phyloP scores from a whole-genome alignment of 2,888 invertebrate genomes.

The Bombylius major region DNA sequence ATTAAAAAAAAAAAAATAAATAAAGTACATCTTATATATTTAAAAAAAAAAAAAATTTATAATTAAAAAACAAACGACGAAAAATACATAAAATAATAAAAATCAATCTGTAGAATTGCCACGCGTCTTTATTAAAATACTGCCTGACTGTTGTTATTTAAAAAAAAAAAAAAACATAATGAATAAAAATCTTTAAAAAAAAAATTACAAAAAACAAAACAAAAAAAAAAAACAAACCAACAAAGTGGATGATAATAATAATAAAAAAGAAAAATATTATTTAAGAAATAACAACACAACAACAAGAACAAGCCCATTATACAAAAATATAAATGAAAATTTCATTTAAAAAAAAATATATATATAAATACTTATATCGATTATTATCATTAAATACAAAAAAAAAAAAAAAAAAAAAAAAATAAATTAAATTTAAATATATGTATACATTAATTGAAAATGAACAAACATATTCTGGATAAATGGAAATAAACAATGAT shows the following conservation, averaged over 20 bases:
- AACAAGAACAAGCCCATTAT: neutral
- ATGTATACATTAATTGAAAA: neutral
- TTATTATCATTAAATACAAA: neutral
- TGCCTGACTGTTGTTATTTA: constrained; percentile 16
- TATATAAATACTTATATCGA: neutral
- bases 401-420: neutral
- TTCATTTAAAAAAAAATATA: neutral
- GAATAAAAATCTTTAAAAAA: constrained; percentile 3
- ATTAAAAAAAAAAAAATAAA: no score
- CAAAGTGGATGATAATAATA: neutral
- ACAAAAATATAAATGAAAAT: neutral
- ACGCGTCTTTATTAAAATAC: constrained; percentile 14
- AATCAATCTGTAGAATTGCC: constrained; percentile 6
- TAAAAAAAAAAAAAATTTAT: neutral
- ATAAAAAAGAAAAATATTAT: neutral
- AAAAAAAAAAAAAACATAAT: constrained; percentile 5
- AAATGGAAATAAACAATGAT: constrained; percentile 1
- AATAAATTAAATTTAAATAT: neutral
- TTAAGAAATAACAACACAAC: neutral
- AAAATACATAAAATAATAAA: neutral
- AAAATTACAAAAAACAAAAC: no score
- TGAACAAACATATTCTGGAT: no score
- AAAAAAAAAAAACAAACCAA: neutral
- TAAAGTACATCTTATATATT: no score
- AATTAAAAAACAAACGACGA: neutral